A percentile compares a stretch with the other conserved stretches of the same genome.
phyloP scores from a whole-genome alignment of 2,888 invertebrate genomes.

The Heliconius sara region DNA sequence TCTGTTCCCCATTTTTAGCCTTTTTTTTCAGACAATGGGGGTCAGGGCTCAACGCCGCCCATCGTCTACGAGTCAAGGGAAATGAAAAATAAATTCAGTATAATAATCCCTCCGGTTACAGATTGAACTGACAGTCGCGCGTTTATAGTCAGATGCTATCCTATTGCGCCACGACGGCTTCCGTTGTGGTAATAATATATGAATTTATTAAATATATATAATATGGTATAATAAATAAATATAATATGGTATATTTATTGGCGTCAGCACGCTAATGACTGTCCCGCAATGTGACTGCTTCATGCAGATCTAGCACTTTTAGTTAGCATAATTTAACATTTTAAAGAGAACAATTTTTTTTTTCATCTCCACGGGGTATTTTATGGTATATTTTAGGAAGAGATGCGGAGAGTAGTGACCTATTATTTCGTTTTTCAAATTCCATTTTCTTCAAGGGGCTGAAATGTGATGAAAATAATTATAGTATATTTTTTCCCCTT shows the following conservation, averaged over 20 bases:
- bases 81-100: too few relatives aligned
- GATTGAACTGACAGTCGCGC: too few relatives aligned
- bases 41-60: too few relatives aligned
- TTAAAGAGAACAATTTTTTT: background rate
- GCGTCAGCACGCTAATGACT: constrained; percentile 1
- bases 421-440: background rate
- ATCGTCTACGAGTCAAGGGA: too few relatives aligned
- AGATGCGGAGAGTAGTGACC: background rate
- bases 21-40: too few relatives aligned
- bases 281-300: background rate
- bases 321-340: background rate
- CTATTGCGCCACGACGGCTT: too few relatives aligned
- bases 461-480: too few relatives aligned
- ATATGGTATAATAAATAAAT: too few relatives aligned
- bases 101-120: too few relatives aligned
- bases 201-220: background rate
- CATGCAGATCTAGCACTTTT: background rate
- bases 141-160: too few relatives aligned
- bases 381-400: background rate
- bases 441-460: background rate
- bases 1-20: too few relatives aligned
- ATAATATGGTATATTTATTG: background rate
- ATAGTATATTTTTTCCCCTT: too few relatives aligned
- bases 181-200: background rate
- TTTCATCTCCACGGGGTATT: background rate